Percentiles rank a stretch among this genome's conserved stretches.
Evolutionary conservation across 2,113 vertebrate species (phyloP).

Genomic region (Sturnira hondurensis): DNA sequence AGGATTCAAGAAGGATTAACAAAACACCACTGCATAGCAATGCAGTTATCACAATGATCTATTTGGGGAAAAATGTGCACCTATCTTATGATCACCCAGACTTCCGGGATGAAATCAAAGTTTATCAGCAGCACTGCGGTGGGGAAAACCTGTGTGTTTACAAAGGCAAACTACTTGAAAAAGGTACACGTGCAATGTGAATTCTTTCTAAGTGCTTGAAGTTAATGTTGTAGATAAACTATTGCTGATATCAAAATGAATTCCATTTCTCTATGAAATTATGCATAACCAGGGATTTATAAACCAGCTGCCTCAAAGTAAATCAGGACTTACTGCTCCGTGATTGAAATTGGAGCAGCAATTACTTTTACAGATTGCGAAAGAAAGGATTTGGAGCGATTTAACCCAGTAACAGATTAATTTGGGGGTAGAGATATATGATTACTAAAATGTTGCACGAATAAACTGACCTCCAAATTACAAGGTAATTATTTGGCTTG

Average conservation of each 20-base stretch:
- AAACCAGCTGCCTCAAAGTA: constrained; percentile 64
- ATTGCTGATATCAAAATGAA: constrained; percentile 54
- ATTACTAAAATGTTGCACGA: constrained; percentile 62
- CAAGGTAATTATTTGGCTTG: constrained; percentile 57
- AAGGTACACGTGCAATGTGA: constrained; percentile 83
- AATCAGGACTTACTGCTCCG: constrained; percentile 65
- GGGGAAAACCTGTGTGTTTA: constrained; percentile 96
- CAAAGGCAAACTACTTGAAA: constrained; percentile 87
- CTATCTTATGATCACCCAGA: constrained; percentile 81
- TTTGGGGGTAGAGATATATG: constrained; percentile 54
- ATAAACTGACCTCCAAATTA: constrained; percentile 52
- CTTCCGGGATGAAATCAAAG: constrained; percentile 88
- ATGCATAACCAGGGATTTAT: constrained; percentile 56
- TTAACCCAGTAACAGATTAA: constrained; percentile 68
- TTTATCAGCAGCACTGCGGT: constrained; percentile 96
- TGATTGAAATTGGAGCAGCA: constrained; percentile 65
- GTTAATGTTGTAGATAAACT: constrained; percentile 48
- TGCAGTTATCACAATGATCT: constrained; percentile 88
- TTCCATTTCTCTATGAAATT: constrained; percentile 64
- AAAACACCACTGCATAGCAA: constrained; percentile 84
- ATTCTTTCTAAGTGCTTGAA: neutral
- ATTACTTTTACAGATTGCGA: constrained; percentile 56
- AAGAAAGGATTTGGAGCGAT: constrained; percentile 65
- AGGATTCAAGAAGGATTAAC: constrained; percentile 82
- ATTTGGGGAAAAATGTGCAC: constrained; percentile 88